These are phyloP conservation scores for Stigmatopora nigra DNA, from an alignment of 2,113 vertebrate genomes.

Conservation along the genomic window DNA sequence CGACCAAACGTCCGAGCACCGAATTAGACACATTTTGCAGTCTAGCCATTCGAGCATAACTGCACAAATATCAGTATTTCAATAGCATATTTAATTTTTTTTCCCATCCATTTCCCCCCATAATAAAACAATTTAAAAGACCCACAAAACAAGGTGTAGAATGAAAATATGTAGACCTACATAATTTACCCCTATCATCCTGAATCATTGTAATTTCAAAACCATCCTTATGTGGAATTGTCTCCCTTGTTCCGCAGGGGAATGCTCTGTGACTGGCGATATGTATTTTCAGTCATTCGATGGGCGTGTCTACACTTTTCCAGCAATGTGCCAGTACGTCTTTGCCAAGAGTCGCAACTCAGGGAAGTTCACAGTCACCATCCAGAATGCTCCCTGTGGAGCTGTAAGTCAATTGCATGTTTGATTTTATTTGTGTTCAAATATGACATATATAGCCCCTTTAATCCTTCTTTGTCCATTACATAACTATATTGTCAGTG, in stretches of 20 bases:
- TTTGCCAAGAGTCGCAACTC: constrained; percentile 83
- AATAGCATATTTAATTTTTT: no score
- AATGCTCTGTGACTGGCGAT: constrained; percentile 91
- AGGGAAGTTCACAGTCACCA: constrained; percentile 77
- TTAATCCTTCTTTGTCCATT: no score
- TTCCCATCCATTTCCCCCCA: not conserved
- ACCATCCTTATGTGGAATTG: not conserved
- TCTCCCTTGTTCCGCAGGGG: constrained; percentile 63
- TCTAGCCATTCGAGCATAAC: not conserved
- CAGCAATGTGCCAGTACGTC: constrained; percentile 87
- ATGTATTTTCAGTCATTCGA: constrained; percentile 90
- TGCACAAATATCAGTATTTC: not conserved
- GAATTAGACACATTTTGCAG: not conserved
- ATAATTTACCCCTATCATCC: no score
- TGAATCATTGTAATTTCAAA: not conserved
- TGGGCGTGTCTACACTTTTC: constrained; percentile 83
- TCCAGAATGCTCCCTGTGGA: constrained; percentile 88
- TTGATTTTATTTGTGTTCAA: not conserved
- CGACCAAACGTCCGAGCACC: no score
- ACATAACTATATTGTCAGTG: not conserved
- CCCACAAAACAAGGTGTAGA: not conserved
- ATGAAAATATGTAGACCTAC: not conserved
- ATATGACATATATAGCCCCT: not conserved
- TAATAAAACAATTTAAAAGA: not conserved
- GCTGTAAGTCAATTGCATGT: constrained; percentile 67